These are phyloP conservation scores for Tuberolachnus salignus DNA, from an alignment of 2,888 invertebrate genomes.

Conservation along the genomic window DNA sequence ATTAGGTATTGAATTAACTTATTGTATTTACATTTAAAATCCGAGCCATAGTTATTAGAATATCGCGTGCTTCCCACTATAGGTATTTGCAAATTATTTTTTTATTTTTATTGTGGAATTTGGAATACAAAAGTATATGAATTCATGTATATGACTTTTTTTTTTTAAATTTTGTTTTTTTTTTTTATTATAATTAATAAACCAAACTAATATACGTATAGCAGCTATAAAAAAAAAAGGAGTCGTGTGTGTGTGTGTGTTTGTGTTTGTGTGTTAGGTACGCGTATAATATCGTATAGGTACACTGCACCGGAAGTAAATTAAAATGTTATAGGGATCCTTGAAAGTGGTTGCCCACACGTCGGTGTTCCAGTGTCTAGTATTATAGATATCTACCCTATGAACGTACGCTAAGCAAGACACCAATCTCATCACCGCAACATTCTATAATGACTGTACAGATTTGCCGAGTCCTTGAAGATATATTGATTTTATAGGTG, in stretches of 20 bases:
- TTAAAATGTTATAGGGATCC: slow-evolving; percentile 23
- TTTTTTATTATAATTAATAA: too few relatives aligned
- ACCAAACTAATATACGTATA: background rate
- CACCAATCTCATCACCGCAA: background rate
- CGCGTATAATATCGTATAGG: too few relatives aligned
- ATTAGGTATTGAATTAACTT: too few relatives aligned
- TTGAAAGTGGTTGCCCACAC: slow-evolving; percentile 1
- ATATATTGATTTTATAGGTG: background rate
- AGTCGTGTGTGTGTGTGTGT: background rate
- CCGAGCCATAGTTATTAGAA: too few relatives aligned
- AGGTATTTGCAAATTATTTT: too few relatives aligned
- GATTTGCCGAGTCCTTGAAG: slow-evolving; percentile 41
- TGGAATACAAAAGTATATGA: too few relatives aligned
- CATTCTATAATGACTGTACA: slow-evolving; percentile 5
- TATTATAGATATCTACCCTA: background rate
- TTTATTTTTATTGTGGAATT: too few relatives aligned
- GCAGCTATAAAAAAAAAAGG: background rate
- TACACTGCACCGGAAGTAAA: background rate
- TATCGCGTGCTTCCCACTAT: too few relatives aligned
- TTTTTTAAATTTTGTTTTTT: too few relatives aligned
- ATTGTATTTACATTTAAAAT: too few relatives aligned
- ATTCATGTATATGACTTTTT: too few relatives aligned
- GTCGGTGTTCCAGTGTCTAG: background rate
- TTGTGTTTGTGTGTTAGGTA: too few relatives aligned
- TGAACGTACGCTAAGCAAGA: background rate